Evolutionary conservation across 2,797 vertebrate genomes (phyloP).

Genomic region (Rhinophrynus dorsalis): DNA sequence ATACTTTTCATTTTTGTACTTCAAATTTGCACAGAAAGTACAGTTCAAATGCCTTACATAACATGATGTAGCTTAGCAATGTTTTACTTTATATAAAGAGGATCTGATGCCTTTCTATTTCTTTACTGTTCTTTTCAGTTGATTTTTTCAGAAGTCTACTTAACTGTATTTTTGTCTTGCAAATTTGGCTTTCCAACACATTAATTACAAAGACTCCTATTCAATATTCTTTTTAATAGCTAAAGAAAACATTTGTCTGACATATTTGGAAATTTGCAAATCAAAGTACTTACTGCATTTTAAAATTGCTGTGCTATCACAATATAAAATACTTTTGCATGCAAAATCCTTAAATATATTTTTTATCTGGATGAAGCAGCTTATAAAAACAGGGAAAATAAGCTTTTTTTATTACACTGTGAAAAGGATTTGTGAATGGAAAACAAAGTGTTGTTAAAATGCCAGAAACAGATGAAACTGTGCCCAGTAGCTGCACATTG

Average conservation of each 20-base stretch:
- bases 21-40: no score
- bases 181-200: background rate
- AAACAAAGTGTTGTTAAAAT: no score
- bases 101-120: background rate
- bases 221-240: background rate
- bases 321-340: background rate
- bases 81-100: background rate
- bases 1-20: background rate
- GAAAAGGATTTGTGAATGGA: no score
- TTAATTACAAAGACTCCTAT: background rate
- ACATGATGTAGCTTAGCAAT: background rate
- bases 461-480: no score
- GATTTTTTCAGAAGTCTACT: background rate
- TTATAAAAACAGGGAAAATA: no score
- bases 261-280: background rate
- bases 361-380: no score
- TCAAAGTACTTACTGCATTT: background rate
- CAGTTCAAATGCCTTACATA: background rate
- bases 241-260: background rate
- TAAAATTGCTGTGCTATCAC: background rate
- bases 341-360: background rate
- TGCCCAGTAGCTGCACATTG: no score
- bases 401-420: no score
- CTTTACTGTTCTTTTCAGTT: background rate
- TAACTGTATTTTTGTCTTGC: constrained; percentile 7